These are phyloP conservation scores for Muschampia plurimacula DNA, from an alignment of 2,888 invertebrate genomes.

Conservation along the genomic window DNA sequence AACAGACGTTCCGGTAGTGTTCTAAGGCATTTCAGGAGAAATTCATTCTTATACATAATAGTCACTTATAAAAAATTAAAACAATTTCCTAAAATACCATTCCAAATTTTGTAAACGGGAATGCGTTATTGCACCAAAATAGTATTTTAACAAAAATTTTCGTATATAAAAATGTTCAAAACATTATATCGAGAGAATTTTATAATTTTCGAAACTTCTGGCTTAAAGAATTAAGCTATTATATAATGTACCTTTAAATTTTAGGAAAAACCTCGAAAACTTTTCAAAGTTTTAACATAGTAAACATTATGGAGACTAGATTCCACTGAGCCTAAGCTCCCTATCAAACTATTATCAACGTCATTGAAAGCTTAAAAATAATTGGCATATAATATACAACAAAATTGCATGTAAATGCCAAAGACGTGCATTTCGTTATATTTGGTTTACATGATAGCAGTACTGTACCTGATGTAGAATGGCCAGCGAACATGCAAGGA, in stretches of 20 bases:
- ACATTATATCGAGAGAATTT: constrained; percentile 6
- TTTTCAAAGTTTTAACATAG: constrained; percentile 6
- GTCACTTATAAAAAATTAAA: constrained; percentile 8
- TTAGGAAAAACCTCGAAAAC: background rate
- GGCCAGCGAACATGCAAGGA: no score
- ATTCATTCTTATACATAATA: constrained; percentile 25
- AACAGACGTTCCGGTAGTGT: constrained; percentile 28
- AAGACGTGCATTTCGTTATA: background rate
- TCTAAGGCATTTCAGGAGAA: constrained; percentile 31
- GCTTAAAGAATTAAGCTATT: background rate
- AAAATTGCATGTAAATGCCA: constrained; percentile 10
- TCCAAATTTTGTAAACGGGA: constrained; percentile 37
- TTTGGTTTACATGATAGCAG: background rate
- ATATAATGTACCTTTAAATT: background rate
- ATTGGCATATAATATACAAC: background rate
- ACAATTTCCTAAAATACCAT: constrained; percentile 28
- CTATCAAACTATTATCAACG: constrained; percentile 19
- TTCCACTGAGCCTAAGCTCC: constrained; percentile 30
- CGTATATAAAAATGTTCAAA: constrained; percentile 21
- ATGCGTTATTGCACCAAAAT: constrained; percentile 35
- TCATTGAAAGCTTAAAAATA: background rate
- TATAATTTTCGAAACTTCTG: constrained; percentile 18
- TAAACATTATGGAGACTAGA: constrained; percentile 25
- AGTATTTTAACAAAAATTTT: constrained; percentile 1
- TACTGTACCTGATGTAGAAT: no score